Conservation (phyloP, 1,140 invertebrate genomes). For the Tachypleus tridentatus region DNA sequence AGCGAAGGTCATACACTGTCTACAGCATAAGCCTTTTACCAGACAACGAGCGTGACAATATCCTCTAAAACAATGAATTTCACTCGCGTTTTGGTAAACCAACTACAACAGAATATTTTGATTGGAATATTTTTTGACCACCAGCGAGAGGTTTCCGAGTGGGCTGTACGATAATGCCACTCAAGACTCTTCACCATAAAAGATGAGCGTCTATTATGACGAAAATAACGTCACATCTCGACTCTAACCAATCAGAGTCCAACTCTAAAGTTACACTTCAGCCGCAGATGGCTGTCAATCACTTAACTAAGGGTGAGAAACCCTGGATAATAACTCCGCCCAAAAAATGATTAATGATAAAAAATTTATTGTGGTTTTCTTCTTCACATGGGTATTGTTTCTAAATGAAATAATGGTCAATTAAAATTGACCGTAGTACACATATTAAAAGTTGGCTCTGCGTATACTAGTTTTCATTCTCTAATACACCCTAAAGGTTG, state of each 20-base stretch:
- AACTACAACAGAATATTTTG: constrained; percentile 26
- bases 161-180: constrained; percentile 30
- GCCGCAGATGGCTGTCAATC: constrained; percentile 22
- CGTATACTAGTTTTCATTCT: no score
- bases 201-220: constrained; percentile 24
- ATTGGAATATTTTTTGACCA: constrained; percentile 28
- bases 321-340: constrained; percentile 20
- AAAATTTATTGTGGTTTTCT: no score
- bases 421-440: no score
- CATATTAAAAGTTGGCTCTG: no score
- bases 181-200: constrained; percentile 31
- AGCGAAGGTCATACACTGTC: no score
- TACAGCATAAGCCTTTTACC: constrained; percentile 11
- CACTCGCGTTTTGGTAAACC: constrained; percentile 18
- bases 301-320: constrained; percentile 16
- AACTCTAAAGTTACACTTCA: constrained; percentile 9
- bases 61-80: constrained; percentile 18
- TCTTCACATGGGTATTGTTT: no score
- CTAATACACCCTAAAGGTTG: no score
- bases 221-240: constrained; percentile 17
- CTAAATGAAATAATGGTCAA: no score
- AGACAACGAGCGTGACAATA: constrained; percentile 16
- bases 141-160: constrained; percentile 27
- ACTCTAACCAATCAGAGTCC: constrained; percentile 11
- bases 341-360: constrained; percentile 20